These are phyloP conservation scores for Fopius arisanus DNA, from an alignment of 1,140 invertebrate genomes.

Conservation along the genomic window DNA sequence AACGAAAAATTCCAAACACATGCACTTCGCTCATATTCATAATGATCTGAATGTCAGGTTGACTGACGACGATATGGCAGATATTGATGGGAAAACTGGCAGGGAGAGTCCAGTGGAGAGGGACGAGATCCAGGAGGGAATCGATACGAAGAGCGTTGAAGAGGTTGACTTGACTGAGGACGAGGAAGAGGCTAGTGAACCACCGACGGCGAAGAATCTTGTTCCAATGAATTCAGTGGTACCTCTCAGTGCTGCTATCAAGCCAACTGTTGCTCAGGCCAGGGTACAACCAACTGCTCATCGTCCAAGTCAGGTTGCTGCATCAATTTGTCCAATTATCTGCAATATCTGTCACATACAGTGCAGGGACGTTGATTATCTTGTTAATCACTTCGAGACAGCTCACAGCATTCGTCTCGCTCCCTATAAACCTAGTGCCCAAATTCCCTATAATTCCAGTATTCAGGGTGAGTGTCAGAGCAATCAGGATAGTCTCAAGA, in stretches of 20 bases:
- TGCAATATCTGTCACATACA: background rate
- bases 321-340: background rate
- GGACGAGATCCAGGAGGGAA: too few relatives aligned
- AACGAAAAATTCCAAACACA: background rate
- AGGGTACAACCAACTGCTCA: background rate
- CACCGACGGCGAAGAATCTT: too few relatives aligned
- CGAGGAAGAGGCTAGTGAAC: background rate
- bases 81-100: background rate
- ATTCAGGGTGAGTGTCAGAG: background rate
- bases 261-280: background rate
- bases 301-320: background rate
- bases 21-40: background rate
- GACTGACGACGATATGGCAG: background rate
- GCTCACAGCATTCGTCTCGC: background rate
- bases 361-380: background rate
- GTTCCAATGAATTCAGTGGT: too few relatives aligned
- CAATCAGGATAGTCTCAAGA: background rate
- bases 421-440: background rate
- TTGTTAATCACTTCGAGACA: background rate
- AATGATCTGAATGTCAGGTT: background rate
- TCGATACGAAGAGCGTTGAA: too few relatives aligned
- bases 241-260: background rate
- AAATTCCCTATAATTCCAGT: background rate
- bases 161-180: background rate
- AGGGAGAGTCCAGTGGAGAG: too few relatives aligned